Base-by-base conservation (phyloP, 1,140 invertebrate genomes). In the Goniozus legneri region DNA sequence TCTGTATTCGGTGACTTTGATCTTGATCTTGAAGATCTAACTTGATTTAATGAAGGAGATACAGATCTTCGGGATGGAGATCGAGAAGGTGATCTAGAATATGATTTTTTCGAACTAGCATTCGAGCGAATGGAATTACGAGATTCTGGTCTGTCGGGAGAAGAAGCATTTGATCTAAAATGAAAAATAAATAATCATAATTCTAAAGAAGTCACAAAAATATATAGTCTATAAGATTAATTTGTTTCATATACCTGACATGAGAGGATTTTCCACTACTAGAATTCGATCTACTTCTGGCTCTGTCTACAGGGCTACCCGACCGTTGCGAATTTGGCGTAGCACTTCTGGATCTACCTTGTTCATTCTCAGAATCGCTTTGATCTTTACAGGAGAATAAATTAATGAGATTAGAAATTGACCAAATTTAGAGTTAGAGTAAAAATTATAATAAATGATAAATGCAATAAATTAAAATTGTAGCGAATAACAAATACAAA, bases 311-410 rank as follows among this genome's bases (percentile, higher is more conserved):
- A 12, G 40, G 27, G 30, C 51, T 54, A 8, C 3, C n/a, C 13
- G 52, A 58, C 19, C 33, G 44, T 33, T 50, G 55, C 7, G 57
- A 55, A 22, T 54, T 47, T n/a, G 38, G 27, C 1, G 47, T 45
- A 3, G 24, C 18, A 27, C 56, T 60, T 44, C 33, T 48, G 14
- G 52, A 55, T 21, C 50, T 58, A 7, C 33, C 52, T 8, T 6
- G 34, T 38, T 60, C 57, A 2, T 58, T 56, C 24, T 58, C 57
- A 0, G 57, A 60, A 12, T 58, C 56, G 3, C 52, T 55, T 34
- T 31, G 58, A 8, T 40, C 42, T 1, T 58, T 27, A n/a, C n/a
- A n/a, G n/a, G n/a, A n/a, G n/a, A n/a, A n/a, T n/a, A n/a, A n/a
- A n/a, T n/a, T n/a, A n/a, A n/a, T n/a, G n/a, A n/a, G n/a, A n/a